Base-by-base conservation (phyloP, 2,797 vertebrate genomes). In the Heterohyrax brucei region DNA sequence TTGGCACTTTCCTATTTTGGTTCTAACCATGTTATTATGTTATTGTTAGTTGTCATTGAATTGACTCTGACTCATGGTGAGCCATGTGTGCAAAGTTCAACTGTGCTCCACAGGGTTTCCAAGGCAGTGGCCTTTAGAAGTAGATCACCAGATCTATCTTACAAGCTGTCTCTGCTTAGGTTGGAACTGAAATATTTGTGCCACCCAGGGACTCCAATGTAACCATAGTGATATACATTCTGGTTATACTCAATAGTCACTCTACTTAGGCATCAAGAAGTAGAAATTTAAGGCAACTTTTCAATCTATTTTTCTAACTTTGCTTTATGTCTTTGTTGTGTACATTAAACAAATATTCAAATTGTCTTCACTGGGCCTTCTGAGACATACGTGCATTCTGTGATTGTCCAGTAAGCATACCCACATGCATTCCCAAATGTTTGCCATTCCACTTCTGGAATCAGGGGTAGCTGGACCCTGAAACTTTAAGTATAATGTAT, bases 401-500 rank as follows among this genome's bases (percentile, higher is more conserved):
- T 46, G 24, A n/a, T 53, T 82, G 28, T 59, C 79, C 48, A 6
- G 79, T 2, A 50, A 16, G 1, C 62, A 83, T 10, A 83, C 59
- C 4, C 33, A 48, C 28, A 14, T 8, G 87, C 21, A 85, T 80
- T 94, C 62, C 92, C 72, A 24, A 68, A 59, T 84, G 44, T 83
- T 62, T 87, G 50, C 64, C 73, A 26, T 95, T 48, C 44, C 44
- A 8, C 7, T 84, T 75, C 83, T 83, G 92, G 96, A 96, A 76
- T 50, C 61, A 48, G 72, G 59, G 68, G 56, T 85, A 75, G 88
- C 92, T 96, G 90, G 82, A 93, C 59, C 64, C 96, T 83, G 72
- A 94, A 77, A 96, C 95, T 96, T 68, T 59, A 96, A 95, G 33
- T 50, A 24, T 26, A 68, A 62, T 30, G 56, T 61, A 5, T 61